Base-by-base conservation (phyloP, 2,888 invertebrate species). In the Agapostemon virescens region DNA sequence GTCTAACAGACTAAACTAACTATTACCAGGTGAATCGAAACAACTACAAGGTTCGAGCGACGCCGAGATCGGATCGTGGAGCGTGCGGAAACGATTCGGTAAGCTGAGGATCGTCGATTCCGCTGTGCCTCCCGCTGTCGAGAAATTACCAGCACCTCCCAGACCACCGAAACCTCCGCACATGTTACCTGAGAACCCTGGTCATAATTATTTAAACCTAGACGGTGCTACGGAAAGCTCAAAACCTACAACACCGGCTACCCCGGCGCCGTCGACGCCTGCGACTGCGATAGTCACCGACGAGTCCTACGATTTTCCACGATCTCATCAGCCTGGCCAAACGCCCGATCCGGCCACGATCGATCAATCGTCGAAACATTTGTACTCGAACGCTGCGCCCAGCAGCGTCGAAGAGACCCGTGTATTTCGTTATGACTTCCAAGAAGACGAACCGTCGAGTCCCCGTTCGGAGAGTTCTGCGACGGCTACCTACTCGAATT, bases 131-230 rank as follows among this genome's bases (percentile, higher is more conserved):
- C 86, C 90, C 55, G 82, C 86, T 33, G 88, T 88, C 20, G 90
- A 91, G 68, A 88, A 94, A 7, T 93, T 94, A 6, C 94, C 94
- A 15, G 95, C 95, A 2, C 96, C 96, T 11, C 96, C 96, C 6
- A 93, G 96, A 73, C 96, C 97, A 7, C 96, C 97, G 0, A 97
- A 97, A 93, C 96, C 96, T 0, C 93, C 95, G 42, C 94, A 94
- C 80, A 93, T 94, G 91, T 88, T 91, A 63, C 85, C 90, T 45
- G 93, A 93, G 69, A 93, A 93, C 84, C 91, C 93, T 70, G 92
- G 93, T 52, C 93, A 93, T 74, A 93, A 93, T 88, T 94, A 94
- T 88, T 91, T 93, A 77, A 94, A 94, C 88, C 87, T 94, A 63
- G 93, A 93, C 68, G 91, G 92, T 69, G 90, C 90, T 33, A 91